Evolutionary conservation across 2,888 invertebrate species (phyloP).

Genomic region (Chirona hameri): DNA sequence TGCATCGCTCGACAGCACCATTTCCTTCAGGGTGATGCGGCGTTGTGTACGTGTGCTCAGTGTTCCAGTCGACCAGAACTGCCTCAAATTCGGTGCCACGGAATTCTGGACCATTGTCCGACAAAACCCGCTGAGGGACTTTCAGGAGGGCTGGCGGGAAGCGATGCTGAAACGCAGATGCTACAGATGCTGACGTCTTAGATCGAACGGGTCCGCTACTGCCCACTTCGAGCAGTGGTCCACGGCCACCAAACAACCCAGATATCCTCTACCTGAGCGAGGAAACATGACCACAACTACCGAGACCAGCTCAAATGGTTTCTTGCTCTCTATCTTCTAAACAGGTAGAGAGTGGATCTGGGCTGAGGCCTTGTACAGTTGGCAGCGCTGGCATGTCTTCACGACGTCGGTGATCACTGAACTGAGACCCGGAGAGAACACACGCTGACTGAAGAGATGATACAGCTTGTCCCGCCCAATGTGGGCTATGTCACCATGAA

Average conservation of each 20-base stretch:
- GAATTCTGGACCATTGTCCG: slow-evolving; percentile 32
- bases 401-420: slow-evolving; percentile 22
- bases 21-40: not conserved
- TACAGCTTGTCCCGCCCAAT: slow-evolving; percentile 29
- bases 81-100: slow-evolving; percentile 6
- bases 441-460: not conserved
- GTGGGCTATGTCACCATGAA: slow-evolving; percentile 28
- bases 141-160: not conserved
- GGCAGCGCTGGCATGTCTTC: slow-evolving; percentile 10
- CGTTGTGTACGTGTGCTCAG: slow-evolving; percentile 25
- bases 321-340: not conserved
- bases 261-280: not conserved
- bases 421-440: slow-evolving; percentile 1
- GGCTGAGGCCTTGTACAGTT: not conserved
- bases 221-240: slow-evolving; percentile 32
- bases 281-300: slow-evolving; percentile 27
- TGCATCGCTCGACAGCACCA: slow-evolving; percentile 29
- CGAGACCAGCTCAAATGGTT: slow-evolving; percentile 29
- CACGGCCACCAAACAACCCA: slow-evolving; percentile 3
- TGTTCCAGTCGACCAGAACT: not conserved
- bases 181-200: slow-evolving; percentile 22
- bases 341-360: not conserved
- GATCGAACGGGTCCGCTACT: slow-evolving; percentile 12
- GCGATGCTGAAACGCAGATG: not conserved
- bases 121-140: not conserved